Evolutionary conservation across 2,113 vertebrate species (phyloP).

Genomic region (Opisthocomus hoazin): DNA sequence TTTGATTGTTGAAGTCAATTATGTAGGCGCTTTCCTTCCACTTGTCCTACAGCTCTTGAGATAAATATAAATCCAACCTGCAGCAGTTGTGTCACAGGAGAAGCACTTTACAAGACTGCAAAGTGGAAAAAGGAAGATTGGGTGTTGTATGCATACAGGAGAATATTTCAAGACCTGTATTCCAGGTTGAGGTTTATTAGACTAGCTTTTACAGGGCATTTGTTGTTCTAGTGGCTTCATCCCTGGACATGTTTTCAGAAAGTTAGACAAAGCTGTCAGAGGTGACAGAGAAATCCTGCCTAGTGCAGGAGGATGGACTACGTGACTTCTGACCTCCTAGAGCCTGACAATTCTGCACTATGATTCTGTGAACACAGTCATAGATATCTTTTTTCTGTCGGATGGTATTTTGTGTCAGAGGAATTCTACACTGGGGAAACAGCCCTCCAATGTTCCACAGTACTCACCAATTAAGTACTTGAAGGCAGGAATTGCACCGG

Average conservation of each 20-base stretch:
- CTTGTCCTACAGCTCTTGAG: neutral
- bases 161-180: neutral
- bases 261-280: neutral
- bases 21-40: neutral
- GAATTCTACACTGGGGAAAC: neutral
- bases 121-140: neutral
- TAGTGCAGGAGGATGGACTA: neutral
- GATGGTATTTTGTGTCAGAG: neutral
- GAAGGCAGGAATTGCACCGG: constrained; percentile 87
- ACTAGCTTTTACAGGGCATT: neutral
- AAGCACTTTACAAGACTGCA: neutral
- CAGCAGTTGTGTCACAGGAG: neutral
- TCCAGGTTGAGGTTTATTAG: neutral
- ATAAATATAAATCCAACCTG: neutral
- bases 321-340: neutral
- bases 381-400: neutral
- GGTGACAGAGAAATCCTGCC: neutral
- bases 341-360: neutral
- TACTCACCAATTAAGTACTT: constrained; percentile 86
- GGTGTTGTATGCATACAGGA: neutral
- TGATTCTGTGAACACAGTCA: neutral
- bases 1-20: neutral
- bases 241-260: neutral
- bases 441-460: neutral
- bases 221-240: neutral